phyloP scores from a whole-genome alignment of 2,888 invertebrate species.

The Lepidochrysops patricia region DNA sequence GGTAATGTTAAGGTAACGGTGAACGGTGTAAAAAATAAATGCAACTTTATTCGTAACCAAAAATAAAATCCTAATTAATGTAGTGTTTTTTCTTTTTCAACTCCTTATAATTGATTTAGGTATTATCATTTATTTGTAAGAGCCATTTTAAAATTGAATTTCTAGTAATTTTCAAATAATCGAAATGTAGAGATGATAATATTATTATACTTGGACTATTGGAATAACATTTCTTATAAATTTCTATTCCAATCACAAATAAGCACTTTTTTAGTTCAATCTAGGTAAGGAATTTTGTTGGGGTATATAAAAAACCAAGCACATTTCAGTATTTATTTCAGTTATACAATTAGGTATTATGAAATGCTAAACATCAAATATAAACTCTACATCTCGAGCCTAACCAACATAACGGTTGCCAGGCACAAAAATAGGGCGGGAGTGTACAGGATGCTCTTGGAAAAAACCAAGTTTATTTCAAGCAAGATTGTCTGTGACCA shows the following conservation, averaged over 20 bases:
- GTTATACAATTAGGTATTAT: slow-evolving; percentile 46
- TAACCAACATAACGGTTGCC: slow-evolving; percentile 27
- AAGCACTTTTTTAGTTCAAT: background rate
- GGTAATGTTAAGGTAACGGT: slow-evolving; percentile 7
- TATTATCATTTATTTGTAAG: no score
- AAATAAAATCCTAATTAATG: slow-evolving; percentile 65
- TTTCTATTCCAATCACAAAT: no score
- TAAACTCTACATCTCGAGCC: slow-evolving; percentile 40
- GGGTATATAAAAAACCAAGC: background rate
- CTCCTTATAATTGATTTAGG: no score
- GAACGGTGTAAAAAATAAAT: slow-evolving; percentile 13
- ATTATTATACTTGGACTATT: no score
- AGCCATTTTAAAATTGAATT: no score
- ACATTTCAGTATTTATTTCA: slow-evolving; percentile 35
- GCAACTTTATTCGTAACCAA: slow-evolving; percentile 22
- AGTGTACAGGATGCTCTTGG: background rate
- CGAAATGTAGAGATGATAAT: no score
- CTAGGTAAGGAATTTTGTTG: no score
- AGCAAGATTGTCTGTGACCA: background rate
- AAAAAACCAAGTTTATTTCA: no score
- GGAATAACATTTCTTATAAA: no score
- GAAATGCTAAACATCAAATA: slow-evolving; percentile 52
- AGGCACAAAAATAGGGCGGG: slow-evolving; percentile 26
- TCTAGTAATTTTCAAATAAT: no score
- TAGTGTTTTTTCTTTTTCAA: no score